Evolutionary conservation across 2,113 vertebrate genomes (phyloP), one percentile per base, ranked within the genome.

Genomic region (Sclerurus mexicanus): DNA sequence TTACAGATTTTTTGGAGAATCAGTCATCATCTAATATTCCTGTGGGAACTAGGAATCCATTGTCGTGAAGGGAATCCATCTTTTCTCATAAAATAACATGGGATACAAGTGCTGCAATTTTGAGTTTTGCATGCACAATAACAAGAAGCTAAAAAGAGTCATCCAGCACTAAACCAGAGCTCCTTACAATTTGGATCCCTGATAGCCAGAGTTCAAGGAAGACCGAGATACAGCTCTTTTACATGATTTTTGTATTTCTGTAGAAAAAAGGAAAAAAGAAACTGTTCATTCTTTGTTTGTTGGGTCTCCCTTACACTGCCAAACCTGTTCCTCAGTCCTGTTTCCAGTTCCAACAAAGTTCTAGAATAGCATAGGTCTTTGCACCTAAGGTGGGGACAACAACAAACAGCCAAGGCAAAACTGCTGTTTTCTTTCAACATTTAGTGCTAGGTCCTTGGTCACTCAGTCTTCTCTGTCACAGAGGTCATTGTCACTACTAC

Each of bases 381-480:
- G 33, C 12, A 31, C 12, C 68, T 11, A 18, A 20, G 8, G 3
- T 1, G 4, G 9, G 2, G 9, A 10, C 33, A 53, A 47, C 16
- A 47, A 53, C 4, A 63, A 87, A 67, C 6, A 71, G 22, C 15
- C 28, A 25, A 25, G 31, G 39, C 12, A 87, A 50, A 87, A 79
- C 7, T 14, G 35, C 4, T 28, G 3, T 28, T 63, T 53, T 23
- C 28, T 82, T 85, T 60, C 30, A 80, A 3, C 2, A 82, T 16
- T 53, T n/a, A 86, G 42, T 64, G 25, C 7, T 24, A 44, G 64
- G 13, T 64, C 30, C 58, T 67, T 2, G 1, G 6, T 55, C 27
- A 46, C 7, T 30, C 23, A 35, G 39, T 42, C 16, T 25, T 55
- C 39, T 62, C 18, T 73, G 8, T 30, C 6, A 3, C 0, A 0